Percentiles rank a stretch among this genome's conserved stretches.
phyloP scores from a whole-genome alignment of 2,113 vertebrate genomes.

The Passer montanus region DNA sequence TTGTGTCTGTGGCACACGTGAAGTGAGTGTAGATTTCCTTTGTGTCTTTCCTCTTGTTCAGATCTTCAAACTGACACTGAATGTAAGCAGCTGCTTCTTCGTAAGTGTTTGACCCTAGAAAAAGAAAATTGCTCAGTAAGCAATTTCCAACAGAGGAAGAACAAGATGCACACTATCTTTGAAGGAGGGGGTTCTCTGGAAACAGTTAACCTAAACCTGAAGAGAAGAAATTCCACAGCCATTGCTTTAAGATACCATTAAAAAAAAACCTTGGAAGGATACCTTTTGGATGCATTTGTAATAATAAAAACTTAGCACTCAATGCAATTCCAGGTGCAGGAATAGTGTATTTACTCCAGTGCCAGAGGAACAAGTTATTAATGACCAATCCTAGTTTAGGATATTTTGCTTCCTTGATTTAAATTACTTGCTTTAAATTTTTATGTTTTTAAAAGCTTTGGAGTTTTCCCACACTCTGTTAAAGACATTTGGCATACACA shows the following conservation, averaged over 20 bases:
- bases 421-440: neutral
- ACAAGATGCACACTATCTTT: neutral
- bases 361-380: neutral
- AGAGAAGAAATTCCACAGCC: neutral
- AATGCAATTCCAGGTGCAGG: neutral
- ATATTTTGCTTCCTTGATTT: neutral
- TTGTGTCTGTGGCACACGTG: slow-evolving; percentile 98
- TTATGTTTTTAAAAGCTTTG: neutral
- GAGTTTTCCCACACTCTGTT: neutral
- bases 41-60: slow-evolving; percentile 98
- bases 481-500: neutral
- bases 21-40: slow-evolving; percentile 99
- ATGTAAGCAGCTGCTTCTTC: slow-evolving; percentile 98
- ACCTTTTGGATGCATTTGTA: neutral
- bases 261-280: neutral
- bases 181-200: neutral
- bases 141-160: neutral
- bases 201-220: neutral
- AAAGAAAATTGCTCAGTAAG: neutral
- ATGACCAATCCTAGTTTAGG: neutral
- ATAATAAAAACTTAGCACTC: neutral
- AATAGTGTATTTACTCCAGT: neutral
- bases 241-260: neutral
- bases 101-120: slow-evolving; percentile 92
- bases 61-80: slow-evolving; percentile 96